Base-by-base conservation (phyloP, 2,797 vertebrate genomes). In the Psittacula derbiana region DNA sequence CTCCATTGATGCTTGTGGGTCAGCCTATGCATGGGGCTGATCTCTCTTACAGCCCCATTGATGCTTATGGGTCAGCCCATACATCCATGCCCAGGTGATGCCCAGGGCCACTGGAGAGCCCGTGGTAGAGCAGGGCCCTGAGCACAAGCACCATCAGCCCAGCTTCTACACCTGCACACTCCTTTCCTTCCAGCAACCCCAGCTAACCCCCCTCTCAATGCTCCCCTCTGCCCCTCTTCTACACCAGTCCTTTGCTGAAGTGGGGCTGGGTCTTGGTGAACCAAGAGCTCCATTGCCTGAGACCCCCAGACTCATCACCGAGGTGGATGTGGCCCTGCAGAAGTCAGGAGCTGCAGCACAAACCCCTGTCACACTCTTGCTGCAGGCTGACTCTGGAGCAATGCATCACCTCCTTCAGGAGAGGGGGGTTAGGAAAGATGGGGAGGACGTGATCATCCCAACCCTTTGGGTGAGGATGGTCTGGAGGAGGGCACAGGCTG, bases 311-410 rank as follows among this genome's bases (percentile, higher is more conserved):
- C 53, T 30, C 80, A 18, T 60, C n/a, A 0, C 7, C 0, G 0
- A 2, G 43, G 3, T 46, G 78, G 36, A n/a, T 1, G 61, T 2
- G n/a, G 57, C 53, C 66, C 81, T 36, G 87, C 81, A 41, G 76
- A 20, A 33, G 40, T 2, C 38, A 24, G 43, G 46, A 88, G 46
- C 41, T 3, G 21, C 10, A 15, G 2, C 55, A 16, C 24, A 6
- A 20, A 0, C 5, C 16, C 60, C 25, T 0, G 0, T 17, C 44
- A 30, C 2, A 8, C 1, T 2, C 50, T 2, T 4, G 52, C 89
- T 50, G 80, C 92, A 43, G 64, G 55, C 61, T 3, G 81, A 74
- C 73, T 60, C 31, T 2, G 16, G 46, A 90, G 82, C 58, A 4
- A 81, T 84, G 47, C 79, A 93, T 88, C 88, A 66, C 62, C 57